Conservation (phyloP, 1,140 invertebrate species). For the Heliconius melpomene region DNA sequence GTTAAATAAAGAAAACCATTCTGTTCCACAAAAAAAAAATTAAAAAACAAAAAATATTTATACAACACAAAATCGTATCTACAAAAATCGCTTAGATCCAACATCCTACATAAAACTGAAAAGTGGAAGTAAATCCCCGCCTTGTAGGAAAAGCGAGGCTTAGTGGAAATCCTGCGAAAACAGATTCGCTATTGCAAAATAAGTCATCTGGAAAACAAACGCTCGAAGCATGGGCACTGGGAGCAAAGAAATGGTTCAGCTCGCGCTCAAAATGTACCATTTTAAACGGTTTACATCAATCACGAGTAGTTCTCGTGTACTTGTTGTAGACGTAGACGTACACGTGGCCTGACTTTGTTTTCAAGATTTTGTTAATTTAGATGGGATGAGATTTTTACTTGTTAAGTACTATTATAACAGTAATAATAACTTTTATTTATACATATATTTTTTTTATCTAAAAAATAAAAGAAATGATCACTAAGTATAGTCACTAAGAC, state of each 20-base stretch:
- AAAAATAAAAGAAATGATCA: too few species aligned
- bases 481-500: too few species aligned
- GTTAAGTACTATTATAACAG: too few species aligned
- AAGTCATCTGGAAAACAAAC: slow-evolving; percentile 45
- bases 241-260: slow-evolving; percentile 29
- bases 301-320: not conserved
- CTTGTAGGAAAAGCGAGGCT: slow-evolving; percentile 46
- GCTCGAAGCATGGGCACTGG: slow-evolving; percentile 24
- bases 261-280: slow-evolving; percentile 26
- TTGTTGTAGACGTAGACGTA: not conserved
- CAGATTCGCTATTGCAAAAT: slow-evolving; percentile 46
- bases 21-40: too few species aligned
- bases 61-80: too few species aligned
- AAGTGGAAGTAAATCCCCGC: slow-evolving; percentile 54
- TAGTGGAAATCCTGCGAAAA: slow-evolving; percentile 45
- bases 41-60: too few species aligned
- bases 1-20: too few species aligned
- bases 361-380: too few species aligned
- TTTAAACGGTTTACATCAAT: slow-evolving; percentile 21
- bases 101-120: slow-evolving; percentile 44
- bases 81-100: not conserved
- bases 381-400: too few species aligned
- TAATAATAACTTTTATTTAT: too few species aligned
- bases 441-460: too few species aligned
- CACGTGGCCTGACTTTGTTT: not conserved